Conservation (phyloP, 2,797 vertebrate genomes). For the Microctenopoma steveboyesi region DNA sequence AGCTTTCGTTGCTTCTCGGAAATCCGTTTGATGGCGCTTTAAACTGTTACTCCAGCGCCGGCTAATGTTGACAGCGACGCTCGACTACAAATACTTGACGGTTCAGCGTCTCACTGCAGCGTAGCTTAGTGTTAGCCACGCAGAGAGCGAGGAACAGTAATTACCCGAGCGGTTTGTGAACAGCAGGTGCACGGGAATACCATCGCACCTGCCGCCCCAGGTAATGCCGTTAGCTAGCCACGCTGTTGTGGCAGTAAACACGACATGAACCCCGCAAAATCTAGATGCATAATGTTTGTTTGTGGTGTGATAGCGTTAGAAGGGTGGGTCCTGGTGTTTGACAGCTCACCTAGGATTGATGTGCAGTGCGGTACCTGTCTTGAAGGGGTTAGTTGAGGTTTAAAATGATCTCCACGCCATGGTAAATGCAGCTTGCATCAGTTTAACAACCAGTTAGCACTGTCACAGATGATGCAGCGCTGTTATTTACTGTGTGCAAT, state of each 20-base stretch:
- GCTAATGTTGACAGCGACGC: not conserved
- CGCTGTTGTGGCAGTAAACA: slow-evolving; percentile 12
- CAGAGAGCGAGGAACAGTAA: slow-evolving; percentile 15
- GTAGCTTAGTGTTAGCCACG: slow-evolving; percentile 5
- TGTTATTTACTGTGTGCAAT: slow-evolving; percentile 4
- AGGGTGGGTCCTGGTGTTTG: slow-evolving; percentile 19
- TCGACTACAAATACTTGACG: not conserved
- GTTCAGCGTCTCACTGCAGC: slow-evolving; percentile 6
- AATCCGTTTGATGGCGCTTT: slow-evolving; percentile 41
- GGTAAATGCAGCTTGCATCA: slow-evolving; percentile 49
- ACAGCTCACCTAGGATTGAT: not conserved
- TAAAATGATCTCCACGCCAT: not conserved
- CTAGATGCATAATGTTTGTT: slow-evolving; percentile 13
- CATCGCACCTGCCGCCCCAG: slow-evolving; percentile 77
- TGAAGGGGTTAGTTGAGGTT: too few relatives aligned
- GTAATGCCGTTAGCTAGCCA: slow-evolving; percentile 62
- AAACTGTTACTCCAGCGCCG: not conserved
- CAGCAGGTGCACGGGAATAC: slow-evolving; percentile 71
- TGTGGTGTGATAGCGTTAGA: slow-evolving; percentile 8
- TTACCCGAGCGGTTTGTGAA: slow-evolving; percentile 41
- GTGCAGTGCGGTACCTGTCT: too few relatives aligned
- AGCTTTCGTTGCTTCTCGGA: slow-evolving; percentile 31
- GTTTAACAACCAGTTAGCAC: slow-evolving; percentile 25
- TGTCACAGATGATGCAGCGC: slow-evolving; percentile 59
- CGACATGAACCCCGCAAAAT: not conserved